Evolutionary conservation across 2,797 vertebrate genomes (phyloP).

Genomic region (Typhlichthys eigenmanni): DNA sequence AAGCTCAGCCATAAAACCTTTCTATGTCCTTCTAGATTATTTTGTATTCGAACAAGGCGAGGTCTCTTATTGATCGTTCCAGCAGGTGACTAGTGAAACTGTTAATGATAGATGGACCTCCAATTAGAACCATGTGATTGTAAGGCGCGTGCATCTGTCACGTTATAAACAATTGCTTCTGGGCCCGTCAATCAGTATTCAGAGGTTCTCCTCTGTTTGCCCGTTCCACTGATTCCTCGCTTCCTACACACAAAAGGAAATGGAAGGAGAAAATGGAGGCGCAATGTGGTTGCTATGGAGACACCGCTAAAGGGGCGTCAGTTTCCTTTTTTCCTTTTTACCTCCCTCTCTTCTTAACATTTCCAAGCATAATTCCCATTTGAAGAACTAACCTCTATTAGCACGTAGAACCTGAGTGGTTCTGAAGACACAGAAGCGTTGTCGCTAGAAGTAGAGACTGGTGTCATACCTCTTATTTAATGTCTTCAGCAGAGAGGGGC

Average conservation of each 20-base stretch:
- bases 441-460: too few species aligned
- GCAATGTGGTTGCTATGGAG: constrained; percentile 49
- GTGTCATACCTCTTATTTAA: too few species aligned
- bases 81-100: too few species aligned
- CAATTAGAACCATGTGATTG: too few species aligned
- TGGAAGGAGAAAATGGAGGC: constrained; percentile 18
- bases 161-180: constrained; percentile 1
- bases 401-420: constrained; percentile 18
- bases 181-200: constrained; percentile 7
- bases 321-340: too few species aligned
- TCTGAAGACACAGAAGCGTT: background rate
- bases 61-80: too few species aligned
- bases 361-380: constrained; percentile 24
- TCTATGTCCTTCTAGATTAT: too few species aligned
- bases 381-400: constrained; percentile 30
- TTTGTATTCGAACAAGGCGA: too few species aligned
- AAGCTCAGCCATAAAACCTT: too few species aligned
- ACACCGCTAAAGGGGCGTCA: constrained; percentile 27
- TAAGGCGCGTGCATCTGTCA: background rate
- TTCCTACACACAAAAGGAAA: constrained; percentile 1
- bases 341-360: constrained; percentile 10
- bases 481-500: too few species aligned
- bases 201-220: background rate
- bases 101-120: too few species aligned
- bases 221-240: constrained; percentile 12